Evolutionary conservation across 2,113 vertebrate genomes (phyloP).

Genomic region (Tyto alba): DNA sequence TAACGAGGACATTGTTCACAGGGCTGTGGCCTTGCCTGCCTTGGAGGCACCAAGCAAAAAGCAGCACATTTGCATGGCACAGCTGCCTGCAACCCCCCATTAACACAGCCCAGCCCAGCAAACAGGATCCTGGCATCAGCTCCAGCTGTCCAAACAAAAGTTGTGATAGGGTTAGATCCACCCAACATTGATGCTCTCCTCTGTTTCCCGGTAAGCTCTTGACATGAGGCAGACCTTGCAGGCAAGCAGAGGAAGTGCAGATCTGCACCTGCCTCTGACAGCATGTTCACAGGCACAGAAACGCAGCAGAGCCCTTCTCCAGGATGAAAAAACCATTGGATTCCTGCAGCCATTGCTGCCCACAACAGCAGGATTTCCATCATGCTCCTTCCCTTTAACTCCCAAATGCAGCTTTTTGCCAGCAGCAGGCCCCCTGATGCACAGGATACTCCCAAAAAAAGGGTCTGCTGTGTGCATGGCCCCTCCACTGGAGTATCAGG

Average conservation of each 20-base stretch:
- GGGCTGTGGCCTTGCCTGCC: background rate
- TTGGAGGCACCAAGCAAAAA: background rate
- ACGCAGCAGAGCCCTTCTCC: background rate
- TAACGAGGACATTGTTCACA: background rate
- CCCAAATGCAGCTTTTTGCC: background rate
- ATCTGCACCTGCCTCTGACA: background rate
- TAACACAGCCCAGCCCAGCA: background rate
- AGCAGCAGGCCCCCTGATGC: background rate
- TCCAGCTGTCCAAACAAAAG: background rate
- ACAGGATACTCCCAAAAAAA: background rate
- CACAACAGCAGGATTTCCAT: background rate
- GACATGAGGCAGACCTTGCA: background rate
- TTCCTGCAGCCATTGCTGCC: background rate
- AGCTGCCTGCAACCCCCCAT: background rate
- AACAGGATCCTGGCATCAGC: background rate
- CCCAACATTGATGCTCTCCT: accelerated
- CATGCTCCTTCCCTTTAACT: background rate
- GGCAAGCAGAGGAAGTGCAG: background rate
- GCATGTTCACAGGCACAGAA: background rate
- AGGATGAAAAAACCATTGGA: background rate
- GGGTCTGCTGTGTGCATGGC: accelerated
- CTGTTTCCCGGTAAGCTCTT: background rate
- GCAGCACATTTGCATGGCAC: background rate
- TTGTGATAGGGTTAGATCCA: background rate
- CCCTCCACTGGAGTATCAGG: background rate